phyloP scores from a whole-genome alignment of 2,113 vertebrate species.

The Condylura cristata region DNA sequence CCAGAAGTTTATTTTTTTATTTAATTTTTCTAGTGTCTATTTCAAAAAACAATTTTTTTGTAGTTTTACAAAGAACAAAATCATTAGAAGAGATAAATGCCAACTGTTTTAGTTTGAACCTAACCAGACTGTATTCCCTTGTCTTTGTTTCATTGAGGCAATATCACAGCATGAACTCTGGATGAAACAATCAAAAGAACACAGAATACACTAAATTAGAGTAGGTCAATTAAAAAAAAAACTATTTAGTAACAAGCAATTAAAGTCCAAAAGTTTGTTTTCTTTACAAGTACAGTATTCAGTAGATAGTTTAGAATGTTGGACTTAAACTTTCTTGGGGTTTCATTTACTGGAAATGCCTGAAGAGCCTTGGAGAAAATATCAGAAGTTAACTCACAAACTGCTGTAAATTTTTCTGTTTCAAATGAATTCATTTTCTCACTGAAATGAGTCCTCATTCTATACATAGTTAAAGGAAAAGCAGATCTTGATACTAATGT shows the following conservation, averaged over 20 bases:
- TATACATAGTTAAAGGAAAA: background rate
- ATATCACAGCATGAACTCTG: constrained; percentile 68
- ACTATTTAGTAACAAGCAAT: constrained; percentile 78
- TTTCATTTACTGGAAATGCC: constrained; percentile 56
- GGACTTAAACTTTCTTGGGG: constrained; percentile 49
- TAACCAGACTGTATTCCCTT: constrained; percentile 42
- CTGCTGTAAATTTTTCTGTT: constrained; percentile 24
- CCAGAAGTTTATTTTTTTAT: constrained; percentile 23
- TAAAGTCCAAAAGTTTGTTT: constrained; percentile 64
- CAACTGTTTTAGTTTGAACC: constrained; percentile 57
- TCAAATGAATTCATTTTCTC: constrained; percentile 14
- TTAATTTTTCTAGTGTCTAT: constrained; percentile 1
- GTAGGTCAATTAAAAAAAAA: constrained; percentile 77
- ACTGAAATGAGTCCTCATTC: constrained; percentile 32
- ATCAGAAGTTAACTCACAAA: constrained; percentile 65
- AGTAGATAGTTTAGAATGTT: constrained; percentile 32
- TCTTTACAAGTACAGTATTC: constrained; percentile 56
- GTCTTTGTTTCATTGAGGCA: constrained; percentile 71
- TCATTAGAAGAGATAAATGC: constrained; percentile 40
- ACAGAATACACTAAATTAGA: constrained; percentile 67
- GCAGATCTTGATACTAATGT: constrained; percentile 25
- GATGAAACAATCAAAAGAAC: constrained; percentile 71
- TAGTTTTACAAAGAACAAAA: constrained; percentile 51
- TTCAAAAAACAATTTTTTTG: constrained; percentile 32
- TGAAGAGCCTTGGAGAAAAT: constrained; percentile 2